phyloP scores from a whole-genome alignment of 2,888 invertebrate genomes.

The Drosophila falleni region DNA sequence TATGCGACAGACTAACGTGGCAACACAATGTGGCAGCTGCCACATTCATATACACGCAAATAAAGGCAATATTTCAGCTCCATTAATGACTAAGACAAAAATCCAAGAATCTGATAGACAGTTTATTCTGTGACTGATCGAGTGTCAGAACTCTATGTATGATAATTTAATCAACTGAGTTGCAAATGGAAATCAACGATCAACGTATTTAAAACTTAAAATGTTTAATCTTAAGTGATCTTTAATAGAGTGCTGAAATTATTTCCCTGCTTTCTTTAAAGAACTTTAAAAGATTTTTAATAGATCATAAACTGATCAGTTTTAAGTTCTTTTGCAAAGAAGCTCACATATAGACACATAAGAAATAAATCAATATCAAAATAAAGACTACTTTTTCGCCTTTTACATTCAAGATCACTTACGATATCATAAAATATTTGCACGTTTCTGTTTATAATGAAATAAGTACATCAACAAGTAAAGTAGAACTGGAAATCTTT shows the following conservation, averaged over 20 bases:
- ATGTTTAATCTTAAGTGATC: background rate
- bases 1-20: conserved; percentile 27
- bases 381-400: background rate
- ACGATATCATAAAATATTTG: background rate
- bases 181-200: conserved; percentile 5
- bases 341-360: background rate
- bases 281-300: no score
- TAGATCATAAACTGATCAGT: background rate
- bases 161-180: conserved; percentile 21
- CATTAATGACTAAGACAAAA: conserved; percentile 25
- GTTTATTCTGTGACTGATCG: conserved; percentile 3
- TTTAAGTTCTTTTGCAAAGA: background rate
- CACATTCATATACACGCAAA: conserved; percentile 4
- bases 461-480: background rate
- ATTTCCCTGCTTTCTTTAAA: no score
- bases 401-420: background rate
- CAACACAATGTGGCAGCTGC: conserved; percentile 37
- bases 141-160: conserved; percentile 3
- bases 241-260: background rate
- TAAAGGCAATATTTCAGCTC: conserved; percentile 19
- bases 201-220: background rate
- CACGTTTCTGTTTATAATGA: no score
- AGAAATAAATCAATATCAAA: background rate
- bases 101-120: conserved; percentile 23
- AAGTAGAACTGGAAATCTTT: background rate